Evolutionary conservation across 2,113 vertebrate species (phyloP).

Genomic region (Gorsachius goisagi): DNA sequence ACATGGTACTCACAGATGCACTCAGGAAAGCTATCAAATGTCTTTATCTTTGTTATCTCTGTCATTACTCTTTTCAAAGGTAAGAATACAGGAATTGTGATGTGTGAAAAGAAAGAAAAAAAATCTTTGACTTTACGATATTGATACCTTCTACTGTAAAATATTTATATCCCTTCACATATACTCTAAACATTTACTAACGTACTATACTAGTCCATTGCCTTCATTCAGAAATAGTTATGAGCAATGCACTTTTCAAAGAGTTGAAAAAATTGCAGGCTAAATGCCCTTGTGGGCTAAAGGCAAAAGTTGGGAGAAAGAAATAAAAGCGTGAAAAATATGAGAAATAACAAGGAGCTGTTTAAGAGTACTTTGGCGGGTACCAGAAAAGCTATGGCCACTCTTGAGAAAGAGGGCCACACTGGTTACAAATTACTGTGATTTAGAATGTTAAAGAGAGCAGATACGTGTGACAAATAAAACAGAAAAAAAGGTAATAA

Average conservation of each 20-base stretch:
- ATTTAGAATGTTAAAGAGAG: neutral
- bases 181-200: neutral
- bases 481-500: neutral
- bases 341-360: neutral
- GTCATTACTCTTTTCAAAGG: neutral
- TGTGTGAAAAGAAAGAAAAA: neutral
- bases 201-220: accelerated
- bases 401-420: neutral
- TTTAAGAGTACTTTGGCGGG: neutral
- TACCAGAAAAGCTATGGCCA: neutral
- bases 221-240: neutral
- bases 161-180: neutral
- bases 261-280: neutral
- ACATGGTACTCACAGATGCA: neutral
- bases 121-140: neutral
- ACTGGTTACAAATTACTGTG: neutral
- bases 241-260: neutral
- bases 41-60: neutral
- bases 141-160: neutral
- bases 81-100: neutral
- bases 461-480: neutral
- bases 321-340: neutral
- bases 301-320: neutral
- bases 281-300: neutral
- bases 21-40: neutral